Conservation (phyloP, 2,888 invertebrate species). For the Drymonia ruficornis region DNA sequence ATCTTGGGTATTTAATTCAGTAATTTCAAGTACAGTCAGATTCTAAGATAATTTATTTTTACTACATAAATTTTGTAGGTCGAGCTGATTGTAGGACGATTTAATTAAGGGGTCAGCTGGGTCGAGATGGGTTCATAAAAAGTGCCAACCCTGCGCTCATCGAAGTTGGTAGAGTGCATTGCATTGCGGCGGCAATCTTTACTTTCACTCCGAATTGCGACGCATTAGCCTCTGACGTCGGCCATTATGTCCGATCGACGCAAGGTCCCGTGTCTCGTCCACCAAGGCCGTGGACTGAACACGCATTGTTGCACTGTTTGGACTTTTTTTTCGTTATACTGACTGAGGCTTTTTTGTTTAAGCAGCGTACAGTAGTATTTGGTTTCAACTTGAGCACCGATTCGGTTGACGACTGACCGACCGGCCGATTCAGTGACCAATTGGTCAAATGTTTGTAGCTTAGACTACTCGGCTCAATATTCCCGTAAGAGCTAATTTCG, state of each 20-base stretch:
- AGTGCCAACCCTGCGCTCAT: not conserved
- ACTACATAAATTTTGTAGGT: too few relatives aligned
- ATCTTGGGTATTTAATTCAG: too few relatives aligned
- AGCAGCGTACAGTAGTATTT: not conserved
- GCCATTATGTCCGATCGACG: slow-evolving; percentile 45
- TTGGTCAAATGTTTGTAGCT: too few relatives aligned
- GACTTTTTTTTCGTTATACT: slow-evolving; percentile 46
- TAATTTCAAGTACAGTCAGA: too few relatives aligned
- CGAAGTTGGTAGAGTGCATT: not conserved
- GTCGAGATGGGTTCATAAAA: not conserved
- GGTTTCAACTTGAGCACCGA: not conserved
- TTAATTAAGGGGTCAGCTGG: too few relatives aligned
- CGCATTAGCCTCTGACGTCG: slow-evolving; percentile 41
- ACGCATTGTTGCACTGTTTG: slow-evolving; percentile 46
- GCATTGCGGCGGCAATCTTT: slow-evolving; percentile 13
- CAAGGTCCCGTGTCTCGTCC: slow-evolving; percentile 57
- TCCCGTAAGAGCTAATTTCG: too few relatives aligned
- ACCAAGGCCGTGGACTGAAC: slow-evolving; percentile 56
- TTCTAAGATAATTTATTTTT: too few relatives aligned
- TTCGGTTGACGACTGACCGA: too few relatives aligned
- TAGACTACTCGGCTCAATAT: too few relatives aligned
- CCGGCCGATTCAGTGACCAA: too few relatives aligned
- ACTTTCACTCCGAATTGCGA: slow-evolving; percentile 43
- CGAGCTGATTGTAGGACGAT: too few relatives aligned
- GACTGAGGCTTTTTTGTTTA: not conserved